Evolutionary conservation across 2,888 invertebrate genomes (phyloP).

Genomic region (Conomelus anceps): DNA sequence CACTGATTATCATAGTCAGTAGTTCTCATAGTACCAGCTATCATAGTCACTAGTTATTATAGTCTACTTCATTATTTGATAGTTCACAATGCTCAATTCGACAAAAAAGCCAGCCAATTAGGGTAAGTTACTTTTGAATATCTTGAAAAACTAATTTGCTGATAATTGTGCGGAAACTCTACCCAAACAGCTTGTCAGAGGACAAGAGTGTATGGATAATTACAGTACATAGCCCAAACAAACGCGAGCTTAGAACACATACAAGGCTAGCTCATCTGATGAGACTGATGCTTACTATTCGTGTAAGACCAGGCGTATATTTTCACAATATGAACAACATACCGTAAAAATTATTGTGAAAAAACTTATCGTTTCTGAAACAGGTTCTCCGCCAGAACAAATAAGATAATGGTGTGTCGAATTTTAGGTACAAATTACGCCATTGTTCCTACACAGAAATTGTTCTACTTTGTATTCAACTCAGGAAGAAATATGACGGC

Average conservation of each 20-base stretch:
- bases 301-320: background rate
- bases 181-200: background rate
- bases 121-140: too few species aligned
- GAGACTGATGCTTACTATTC: background rate
- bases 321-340: too few species aligned
- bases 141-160: too few species aligned
- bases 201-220: background rate
- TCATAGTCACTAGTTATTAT: too few species aligned
- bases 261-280: background rate
- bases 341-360: background rate
- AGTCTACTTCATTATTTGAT: too few species aligned
- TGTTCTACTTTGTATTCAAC: background rate
- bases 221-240: background rate
- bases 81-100: too few species aligned
- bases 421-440: background rate
- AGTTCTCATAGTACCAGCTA: too few species aligned
- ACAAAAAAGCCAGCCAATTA: too few species aligned
- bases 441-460: background rate
- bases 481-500: background rate
- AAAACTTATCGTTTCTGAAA: background rate
- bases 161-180: too few species aligned
- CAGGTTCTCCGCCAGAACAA: background rate
- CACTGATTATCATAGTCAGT: too few species aligned
- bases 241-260: too few species aligned
- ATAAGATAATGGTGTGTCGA: background rate